phyloP scores from a whole-genome alignment of 2,888 invertebrate genomes.

The Mesoligia furuncula region DNA sequence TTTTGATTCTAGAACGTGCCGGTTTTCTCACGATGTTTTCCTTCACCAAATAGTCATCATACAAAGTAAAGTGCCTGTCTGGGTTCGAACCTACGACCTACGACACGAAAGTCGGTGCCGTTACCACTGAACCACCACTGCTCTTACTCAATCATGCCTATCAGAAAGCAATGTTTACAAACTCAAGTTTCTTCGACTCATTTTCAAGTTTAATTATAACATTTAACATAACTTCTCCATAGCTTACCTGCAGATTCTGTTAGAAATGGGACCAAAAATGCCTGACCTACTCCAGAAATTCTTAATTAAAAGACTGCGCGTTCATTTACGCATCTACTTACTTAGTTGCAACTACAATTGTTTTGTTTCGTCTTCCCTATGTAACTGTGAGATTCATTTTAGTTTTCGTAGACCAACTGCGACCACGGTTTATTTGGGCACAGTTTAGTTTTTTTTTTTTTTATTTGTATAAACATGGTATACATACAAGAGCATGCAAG shows the following conservation, averaged over 20 bases:
- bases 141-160: neutral
- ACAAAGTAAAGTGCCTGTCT: neutral
- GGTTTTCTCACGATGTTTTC: neutral
- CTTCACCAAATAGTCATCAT: neutral
- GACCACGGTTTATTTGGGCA: neutral
- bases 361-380: neutral
- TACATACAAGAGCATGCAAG: too few species aligned
- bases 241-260: neutral
- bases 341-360: slow-evolving; percentile 9
- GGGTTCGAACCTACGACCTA: neutral
- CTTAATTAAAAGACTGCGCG: slow-evolving; percentile 3
- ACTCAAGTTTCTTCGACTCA: neutral
- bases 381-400: neutral
- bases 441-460: neutral
- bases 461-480: too few species aligned
- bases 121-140: too few species aligned
- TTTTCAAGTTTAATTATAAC: neutral
- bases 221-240: neutral
- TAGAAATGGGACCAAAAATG: neutral
- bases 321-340: slow-evolving; percentile 16
- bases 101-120: neutral
- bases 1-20: neutral
- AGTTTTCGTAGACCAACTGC: neutral
- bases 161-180: neutral
- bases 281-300: slow-evolving; percentile 4